phyloP scores from a whole-genome alignment of 2,113 vertebrate species.

The Irena cyanogastra region DNA sequence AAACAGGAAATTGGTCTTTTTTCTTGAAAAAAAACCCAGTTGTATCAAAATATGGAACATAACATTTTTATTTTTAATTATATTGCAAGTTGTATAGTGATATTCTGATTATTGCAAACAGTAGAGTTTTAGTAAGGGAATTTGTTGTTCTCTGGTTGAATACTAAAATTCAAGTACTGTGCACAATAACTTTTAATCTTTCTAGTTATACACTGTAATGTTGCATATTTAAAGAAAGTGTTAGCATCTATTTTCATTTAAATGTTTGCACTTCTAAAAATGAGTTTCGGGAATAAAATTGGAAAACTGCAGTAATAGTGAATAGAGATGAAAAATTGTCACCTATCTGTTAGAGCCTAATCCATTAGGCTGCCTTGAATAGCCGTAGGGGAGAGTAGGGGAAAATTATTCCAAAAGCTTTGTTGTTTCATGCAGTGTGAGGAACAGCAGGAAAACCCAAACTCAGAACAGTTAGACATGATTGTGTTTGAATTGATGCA shows the following conservation, averaged over 20 bases:
- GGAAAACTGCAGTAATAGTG: neutral
- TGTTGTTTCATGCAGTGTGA: neutral
- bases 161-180: neutral
- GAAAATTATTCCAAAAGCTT: neutral
- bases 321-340: neutral
- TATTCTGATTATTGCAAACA: neutral
- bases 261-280: neutral
- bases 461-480: neutral
- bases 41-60: neutral
- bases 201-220: neutral
- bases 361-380: neutral
- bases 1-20: neutral
- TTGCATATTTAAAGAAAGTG: neutral
- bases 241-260: neutral
- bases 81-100: neutral
- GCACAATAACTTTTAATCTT: neutral
- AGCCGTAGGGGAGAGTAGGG: accelerated
- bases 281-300: neutral
- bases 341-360: neutral
- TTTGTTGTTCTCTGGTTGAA: neutral
- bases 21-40: neutral
- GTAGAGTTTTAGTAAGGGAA: neutral
- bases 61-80: neutral
- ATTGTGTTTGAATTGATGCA: neutral
- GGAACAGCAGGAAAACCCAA: neutral